phyloP scores from a whole-genome alignment of 2,113 vertebrate species.

The Gallinago undulata region DNA sequence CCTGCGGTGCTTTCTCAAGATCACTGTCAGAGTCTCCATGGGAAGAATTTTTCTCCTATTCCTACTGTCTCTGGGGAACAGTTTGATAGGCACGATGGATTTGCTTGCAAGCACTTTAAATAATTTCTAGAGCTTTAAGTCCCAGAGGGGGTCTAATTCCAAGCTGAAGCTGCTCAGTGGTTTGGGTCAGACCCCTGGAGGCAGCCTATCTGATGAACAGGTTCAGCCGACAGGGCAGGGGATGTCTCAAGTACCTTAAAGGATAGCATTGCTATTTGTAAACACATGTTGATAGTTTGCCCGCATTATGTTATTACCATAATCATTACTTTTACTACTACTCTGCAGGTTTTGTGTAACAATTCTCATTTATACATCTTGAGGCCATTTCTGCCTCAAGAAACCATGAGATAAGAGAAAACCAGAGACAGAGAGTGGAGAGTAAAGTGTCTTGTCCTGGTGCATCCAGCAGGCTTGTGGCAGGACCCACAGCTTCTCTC shows the following conservation, averaged over 20 bases:
- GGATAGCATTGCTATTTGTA: slow-evolving; percentile 21
- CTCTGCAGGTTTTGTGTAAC: background rate
- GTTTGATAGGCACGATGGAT: slow-evolving; percentile 51
- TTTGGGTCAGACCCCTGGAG: slow-evolving; percentile 30
- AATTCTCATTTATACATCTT: background rate
- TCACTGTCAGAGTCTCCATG: slow-evolving; percentile 12
- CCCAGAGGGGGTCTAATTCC: slow-evolving; percentile 38
- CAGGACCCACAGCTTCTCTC: background rate
- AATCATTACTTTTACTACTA: slow-evolving; percentile 19
- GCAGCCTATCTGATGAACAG: background rate
- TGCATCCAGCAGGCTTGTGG: background rate
- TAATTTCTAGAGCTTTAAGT: slow-evolving; percentile 55
- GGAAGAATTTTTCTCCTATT: slow-evolving; percentile 4
- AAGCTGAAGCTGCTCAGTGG: background rate
- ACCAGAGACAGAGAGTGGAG: background rate
- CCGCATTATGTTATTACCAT: slow-evolving; percentile 9
- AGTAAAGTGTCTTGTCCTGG: background rate
- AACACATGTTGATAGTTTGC: slow-evolving; percentile 13
- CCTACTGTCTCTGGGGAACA: slow-evolving; percentile 12
- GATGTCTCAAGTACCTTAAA: background rate
- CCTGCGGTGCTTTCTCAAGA: slow-evolving; percentile 27
- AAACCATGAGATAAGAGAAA: background rate
- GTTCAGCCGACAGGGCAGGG: background rate
- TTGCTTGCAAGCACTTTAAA: slow-evolving; percentile 60
- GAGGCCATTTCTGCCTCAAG: background rate